Percentiles rank a stretch among this genome's conserved stretches.
phyloP scores from a whole-genome alignment of 1,140 invertebrate species.

The Drosophila pruinosa region DNA sequence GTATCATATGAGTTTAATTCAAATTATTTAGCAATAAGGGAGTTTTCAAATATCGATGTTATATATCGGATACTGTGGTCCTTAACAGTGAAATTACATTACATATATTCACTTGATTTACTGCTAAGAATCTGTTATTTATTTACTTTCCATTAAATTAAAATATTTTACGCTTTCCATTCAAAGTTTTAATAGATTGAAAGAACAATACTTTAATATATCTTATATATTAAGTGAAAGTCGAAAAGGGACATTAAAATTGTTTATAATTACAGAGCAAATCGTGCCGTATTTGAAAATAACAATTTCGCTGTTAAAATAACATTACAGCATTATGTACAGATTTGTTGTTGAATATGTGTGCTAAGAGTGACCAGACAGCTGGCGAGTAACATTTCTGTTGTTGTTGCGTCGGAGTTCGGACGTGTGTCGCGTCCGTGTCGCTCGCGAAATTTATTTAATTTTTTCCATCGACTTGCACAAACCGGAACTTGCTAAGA shows the following conservation, averaged over 20 bases:
- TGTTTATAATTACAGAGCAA: too few species aligned
- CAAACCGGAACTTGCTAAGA: constrained; percentile 57
- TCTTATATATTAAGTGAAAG: too few species aligned
- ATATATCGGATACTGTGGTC: not conserved
- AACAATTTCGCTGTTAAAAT: not conserved
- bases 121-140: not conserved
- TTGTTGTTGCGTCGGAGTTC: constrained; percentile 45
- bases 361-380: constrained; percentile 32
- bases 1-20: not conserved
- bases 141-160: not conserved
- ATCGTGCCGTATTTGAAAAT: not conserved
- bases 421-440: constrained; percentile 36
- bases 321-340: constrained; percentile 9
- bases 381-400: constrained; percentile 43
- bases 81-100: not conserved
- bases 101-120: not conserved
- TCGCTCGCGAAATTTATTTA: constrained; percentile 43
- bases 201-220: not conserved
- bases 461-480: constrained; percentile 55
- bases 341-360: constrained; percentile 9
- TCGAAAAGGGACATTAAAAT: too few species aligned
- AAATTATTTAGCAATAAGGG: not conserved
- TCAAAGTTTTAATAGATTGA: not conserved
- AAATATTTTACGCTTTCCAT: not conserved
- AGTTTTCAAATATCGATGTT: not conserved